Conservation (phyloP, 2,113 vertebrate genomes). For the Seriola quinqueradiata region DNA sequence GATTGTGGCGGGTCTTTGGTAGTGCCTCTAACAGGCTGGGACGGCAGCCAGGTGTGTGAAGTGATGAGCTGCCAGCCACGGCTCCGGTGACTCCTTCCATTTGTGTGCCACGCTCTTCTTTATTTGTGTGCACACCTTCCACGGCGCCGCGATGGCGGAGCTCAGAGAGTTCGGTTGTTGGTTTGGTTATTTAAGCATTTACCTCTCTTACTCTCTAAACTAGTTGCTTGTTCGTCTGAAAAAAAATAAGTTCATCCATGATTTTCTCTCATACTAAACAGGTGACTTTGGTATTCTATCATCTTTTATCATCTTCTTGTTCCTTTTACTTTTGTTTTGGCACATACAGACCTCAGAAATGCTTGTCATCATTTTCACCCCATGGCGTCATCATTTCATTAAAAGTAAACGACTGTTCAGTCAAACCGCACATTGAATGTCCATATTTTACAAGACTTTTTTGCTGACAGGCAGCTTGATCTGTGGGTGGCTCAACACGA, state of each 20-base stretch:
- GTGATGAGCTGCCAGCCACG: constrained; percentile 60
- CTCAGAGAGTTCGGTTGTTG: background rate
- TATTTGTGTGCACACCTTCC: background rate
- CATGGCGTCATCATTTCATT: background rate
- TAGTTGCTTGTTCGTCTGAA: background rate
- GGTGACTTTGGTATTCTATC: background rate
- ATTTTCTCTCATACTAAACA: background rate
- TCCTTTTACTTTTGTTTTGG: background rate
- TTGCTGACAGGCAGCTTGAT: constrained; percentile 30
- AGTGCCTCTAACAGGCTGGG: constrained; percentile 66
- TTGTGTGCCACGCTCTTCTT: constrained; percentile 26
- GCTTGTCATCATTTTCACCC: background rate
- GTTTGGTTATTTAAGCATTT: background rate
- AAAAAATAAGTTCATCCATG: too few species aligned
- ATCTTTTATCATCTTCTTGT: too few species aligned
- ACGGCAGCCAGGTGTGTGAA: constrained; percentile 66
- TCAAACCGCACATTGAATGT: background rate
- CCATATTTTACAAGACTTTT: constrained; percentile 32
- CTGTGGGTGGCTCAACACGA: constrained; percentile 31
- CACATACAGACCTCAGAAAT: background rate
- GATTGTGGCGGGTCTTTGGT: constrained; percentile 64
- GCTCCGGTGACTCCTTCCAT: constrained; percentile 48
- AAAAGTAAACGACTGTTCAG: constrained; percentile 16
- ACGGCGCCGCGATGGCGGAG: background rate
- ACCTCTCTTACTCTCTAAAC: background rate